phyloP scores from a whole-genome alignment of 2,797 vertebrate species.

The Brachyrhaphis roseni region DNA sequence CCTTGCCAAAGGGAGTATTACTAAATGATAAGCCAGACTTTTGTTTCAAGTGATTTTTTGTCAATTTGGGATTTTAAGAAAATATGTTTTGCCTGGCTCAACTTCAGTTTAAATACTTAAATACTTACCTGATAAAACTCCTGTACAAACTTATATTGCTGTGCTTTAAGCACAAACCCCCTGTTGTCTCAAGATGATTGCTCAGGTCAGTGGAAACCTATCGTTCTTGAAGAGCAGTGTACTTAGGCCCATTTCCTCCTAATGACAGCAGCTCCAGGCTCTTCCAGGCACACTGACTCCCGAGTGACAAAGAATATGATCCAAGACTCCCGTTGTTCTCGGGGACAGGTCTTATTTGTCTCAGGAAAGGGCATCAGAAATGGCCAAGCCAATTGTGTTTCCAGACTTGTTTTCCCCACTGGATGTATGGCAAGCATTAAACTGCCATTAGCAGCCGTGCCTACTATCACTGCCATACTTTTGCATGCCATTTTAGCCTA shows the following conservation, averaged over 20 bases:
- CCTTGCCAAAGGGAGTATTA: neutral
- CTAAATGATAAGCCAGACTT: neutral
- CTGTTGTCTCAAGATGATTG: conserved; percentile 48
- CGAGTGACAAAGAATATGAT: conserved; percentile 61
- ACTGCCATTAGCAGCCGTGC: conserved; percentile 38
- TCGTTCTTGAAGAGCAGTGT: conserved; percentile 48
- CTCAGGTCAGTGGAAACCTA: conserved; percentile 37
- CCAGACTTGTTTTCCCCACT: conserved; percentile 56
- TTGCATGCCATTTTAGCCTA: neutral
- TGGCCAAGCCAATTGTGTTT: conserved; percentile 48
- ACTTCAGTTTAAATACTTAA: neutral
- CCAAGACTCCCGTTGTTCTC: conserved; percentile 61
- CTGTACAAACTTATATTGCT: neutral
- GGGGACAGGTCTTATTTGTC: conserved; percentile 72
- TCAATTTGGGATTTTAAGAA: neutral
- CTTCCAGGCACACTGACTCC: conserved; percentile 41
- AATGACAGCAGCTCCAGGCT: conserved; percentile 69
- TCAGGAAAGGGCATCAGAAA: conserved; percentile 70
- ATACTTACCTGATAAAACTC: neutral
- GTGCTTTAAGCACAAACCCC: neutral
- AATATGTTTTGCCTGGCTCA: neutral
- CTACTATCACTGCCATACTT: neutral
- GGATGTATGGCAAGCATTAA: conserved; percentile 62
- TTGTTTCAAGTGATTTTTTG: neutral
- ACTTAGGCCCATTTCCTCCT: conserved; percentile 64